Evolutionary conservation across 35 echinoderm and acorn worm species (phyloP), one percentile per base, ranked within the genome.

Genomic region (Lytechinus variegatus): DNA sequence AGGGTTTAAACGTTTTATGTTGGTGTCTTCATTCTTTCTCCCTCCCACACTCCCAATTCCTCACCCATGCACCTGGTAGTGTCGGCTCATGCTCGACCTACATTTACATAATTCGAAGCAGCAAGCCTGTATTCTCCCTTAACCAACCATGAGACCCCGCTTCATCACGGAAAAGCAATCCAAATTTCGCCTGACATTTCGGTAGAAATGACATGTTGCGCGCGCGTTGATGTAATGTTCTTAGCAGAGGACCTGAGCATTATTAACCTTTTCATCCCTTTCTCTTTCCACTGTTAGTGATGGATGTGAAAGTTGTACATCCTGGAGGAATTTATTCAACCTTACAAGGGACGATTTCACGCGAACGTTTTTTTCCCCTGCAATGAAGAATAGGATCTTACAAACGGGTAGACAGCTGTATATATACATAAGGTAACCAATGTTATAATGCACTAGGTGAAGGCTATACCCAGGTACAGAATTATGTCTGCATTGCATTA

Each of bases 131-230:
- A 79, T 79, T 79, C 66, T 79, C 66, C 66, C 66, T 79, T 79
- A 79, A 79, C 66, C 14, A 79, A 79, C 66, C 66, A 79, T 79
- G 66, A 79, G 66, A 52, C 10, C 88, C 29, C 88, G 88, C 29
- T 54, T 90, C 88, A 90, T 90, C 13, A 90, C 88, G 88, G 52
- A 54, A 90, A 90, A 90, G 88, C 88, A 90, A 90, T 90, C 29
- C 88, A 90, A 90, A 54, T 90, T 90, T 90, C 88, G 88, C 29
- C n/a, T 90, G 88, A 90, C 88, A 90, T 90, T 90, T 90, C 88
- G 88, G 88, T 12, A 90, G 52, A 90, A 90, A 90, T 90, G 88
- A 90, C 52, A 90, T 90, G 88, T 90, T 90, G 88, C 87, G 52
- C 52, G 88, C 88, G 88, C 88, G 66, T 6, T 79, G 66, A 79